phyloP scores from a whole-genome alignment of 1,140 invertebrate species.

The Magallana angulata region DNA sequence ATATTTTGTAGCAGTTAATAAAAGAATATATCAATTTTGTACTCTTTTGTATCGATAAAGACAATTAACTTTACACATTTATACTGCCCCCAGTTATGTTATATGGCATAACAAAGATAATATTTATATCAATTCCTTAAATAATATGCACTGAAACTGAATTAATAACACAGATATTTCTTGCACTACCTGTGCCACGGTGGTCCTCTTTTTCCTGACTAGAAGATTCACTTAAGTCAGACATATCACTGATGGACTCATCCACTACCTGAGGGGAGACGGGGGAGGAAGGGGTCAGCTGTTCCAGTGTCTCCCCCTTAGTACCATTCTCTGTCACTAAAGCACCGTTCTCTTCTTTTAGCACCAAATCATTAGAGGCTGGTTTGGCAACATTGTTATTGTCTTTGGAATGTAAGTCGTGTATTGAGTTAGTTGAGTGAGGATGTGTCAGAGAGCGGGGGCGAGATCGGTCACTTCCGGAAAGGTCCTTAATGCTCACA shows the following conservation, averaged over 20 bases:
- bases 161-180: no score
- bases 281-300: background rate
- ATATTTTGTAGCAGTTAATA: no score
- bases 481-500: constrained; percentile 17
- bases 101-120: no score
- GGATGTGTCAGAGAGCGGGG: constrained; percentile 20
- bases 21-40: no score
- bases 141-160: no score
- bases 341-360: background rate
- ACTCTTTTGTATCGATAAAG: no score
- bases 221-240: constrained; percentile 23
- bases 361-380: constrained; percentile 13
- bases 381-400: constrained; percentile 13
- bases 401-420: background rate
- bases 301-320: background rate
- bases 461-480: constrained; percentile 20
- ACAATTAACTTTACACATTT: no score
- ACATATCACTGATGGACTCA: background rate
- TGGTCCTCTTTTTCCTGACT: constrained; percentile 2
- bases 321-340: background rate
- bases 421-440: background rate
- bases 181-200: background rate
- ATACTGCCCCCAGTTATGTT: no score
- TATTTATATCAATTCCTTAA: no score
- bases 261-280: background rate